Conservation (phyloP, 2,797 vertebrate genomes). For the Notolabrus celidotus region DNA sequence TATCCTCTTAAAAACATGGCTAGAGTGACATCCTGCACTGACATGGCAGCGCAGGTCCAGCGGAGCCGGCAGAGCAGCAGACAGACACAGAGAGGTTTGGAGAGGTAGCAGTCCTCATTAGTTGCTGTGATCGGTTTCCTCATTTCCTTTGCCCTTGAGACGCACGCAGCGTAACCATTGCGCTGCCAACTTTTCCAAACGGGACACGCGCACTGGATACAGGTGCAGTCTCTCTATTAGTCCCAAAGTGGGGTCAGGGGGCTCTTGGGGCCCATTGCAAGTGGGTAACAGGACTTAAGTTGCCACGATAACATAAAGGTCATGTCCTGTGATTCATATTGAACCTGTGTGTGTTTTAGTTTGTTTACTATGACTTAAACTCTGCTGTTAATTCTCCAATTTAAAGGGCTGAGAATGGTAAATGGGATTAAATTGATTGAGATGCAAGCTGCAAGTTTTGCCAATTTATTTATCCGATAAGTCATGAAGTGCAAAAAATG, state of each 20-base stretch:
- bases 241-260: conserved; percentile 22
- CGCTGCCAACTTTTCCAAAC: conserved; percentile 82
- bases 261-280: conserved; percentile 13
- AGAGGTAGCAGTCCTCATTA: conserved; percentile 63
- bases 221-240: conserved; percentile 77
- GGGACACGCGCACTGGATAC: conserved; percentile 78
- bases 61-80: conserved; percentile 20
- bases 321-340: conserved; percentile 28
- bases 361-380: background rate
- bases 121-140: conserved; percentile 70
- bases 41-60: conserved; percentile 48
- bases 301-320: conserved; percentile 36
- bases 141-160: conserved; percentile 85
- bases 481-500: no score
- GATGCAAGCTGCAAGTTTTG: no score
- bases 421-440: no score
- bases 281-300: conserved; percentile 10
- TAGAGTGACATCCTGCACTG: conserved; percentile 45
- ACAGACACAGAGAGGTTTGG: conserved; percentile 29
- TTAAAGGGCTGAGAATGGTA: background rate
- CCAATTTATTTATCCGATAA: no score
- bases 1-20: conserved; percentile 58
- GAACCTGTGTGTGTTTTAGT: background rate
- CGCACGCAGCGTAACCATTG: conserved; percentile 80
- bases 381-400: background rate